Conservation (phyloP, 2,797 vertebrate genomes). For the Orestias chungarensis region DNA sequence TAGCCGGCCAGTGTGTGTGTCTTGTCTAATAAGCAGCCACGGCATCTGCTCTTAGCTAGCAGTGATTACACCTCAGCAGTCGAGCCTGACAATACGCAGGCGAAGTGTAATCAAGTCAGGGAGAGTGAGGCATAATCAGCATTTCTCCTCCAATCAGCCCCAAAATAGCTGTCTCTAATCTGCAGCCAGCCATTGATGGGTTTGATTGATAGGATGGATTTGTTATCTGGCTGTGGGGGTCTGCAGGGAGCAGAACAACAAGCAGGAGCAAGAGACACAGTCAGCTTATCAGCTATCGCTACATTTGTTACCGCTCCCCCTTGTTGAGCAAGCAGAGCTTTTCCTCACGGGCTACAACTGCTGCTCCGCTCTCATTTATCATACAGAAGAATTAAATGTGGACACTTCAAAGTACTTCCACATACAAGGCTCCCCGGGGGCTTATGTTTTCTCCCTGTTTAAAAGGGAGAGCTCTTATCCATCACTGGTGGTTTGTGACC, state of each 20-base stretch:
- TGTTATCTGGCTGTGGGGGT: constrained; percentile 77
- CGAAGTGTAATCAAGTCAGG: constrained; percentile 73
- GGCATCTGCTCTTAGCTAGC: constrained; percentile 60
- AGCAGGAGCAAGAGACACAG: constrained; percentile 70
- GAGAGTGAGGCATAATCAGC: constrained; percentile 73
- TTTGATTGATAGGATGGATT: constrained; percentile 80
- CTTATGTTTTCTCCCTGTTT: constrained; percentile 76
- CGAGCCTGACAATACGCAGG: constrained; percentile 70
- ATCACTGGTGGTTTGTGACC: constrained; percentile 77
- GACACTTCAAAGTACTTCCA: constrained; percentile 81
- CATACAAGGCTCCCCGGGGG: constrained; percentile 73
- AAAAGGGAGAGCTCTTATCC: constrained; percentile 75
- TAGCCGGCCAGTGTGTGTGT: constrained; percentile 28
- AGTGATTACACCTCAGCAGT: constrained; percentile 75
- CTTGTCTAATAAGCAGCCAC: constrained; percentile 47
- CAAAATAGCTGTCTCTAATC: constrained; percentile 76
- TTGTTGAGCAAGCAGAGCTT: constrained; percentile 63
- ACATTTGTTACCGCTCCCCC: constrained; percentile 76
- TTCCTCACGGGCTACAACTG: constrained; percentile 70
- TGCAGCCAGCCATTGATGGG: constrained; percentile 75
- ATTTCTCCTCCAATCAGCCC: constrained; percentile 78
- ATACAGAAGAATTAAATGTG: constrained; percentile 81
- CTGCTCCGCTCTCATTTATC: constrained; percentile 75
- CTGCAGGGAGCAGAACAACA: constrained; percentile 73
- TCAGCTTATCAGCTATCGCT: constrained; percentile 78